Conservation (phyloP, 2,888 invertebrate species). For the Serrognathus titanus region DNA sequence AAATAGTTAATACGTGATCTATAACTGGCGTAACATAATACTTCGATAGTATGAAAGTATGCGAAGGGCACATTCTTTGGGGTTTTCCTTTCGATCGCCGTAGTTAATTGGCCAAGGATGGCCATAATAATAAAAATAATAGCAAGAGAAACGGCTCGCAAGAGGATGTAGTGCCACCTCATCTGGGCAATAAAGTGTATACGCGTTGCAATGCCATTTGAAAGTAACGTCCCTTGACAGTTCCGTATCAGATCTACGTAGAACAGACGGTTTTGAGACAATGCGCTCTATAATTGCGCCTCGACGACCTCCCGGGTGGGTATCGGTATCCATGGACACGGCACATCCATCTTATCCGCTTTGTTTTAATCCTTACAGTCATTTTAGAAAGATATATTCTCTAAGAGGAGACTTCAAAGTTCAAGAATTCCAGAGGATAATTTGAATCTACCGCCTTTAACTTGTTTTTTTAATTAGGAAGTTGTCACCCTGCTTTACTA, state of each 20-base stretch:
- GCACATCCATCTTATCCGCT: not conserved
- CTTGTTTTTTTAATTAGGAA: no score
- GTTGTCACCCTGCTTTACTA: no score
- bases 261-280: conserved; percentile 7
- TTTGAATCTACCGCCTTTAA: no score
- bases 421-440: no score
- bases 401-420: no score
- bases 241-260: conserved; percentile 8
- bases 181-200: not conserved
- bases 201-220: conserved; percentile 7
- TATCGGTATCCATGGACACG: conserved; percentile 3
- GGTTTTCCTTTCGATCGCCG: not conserved
- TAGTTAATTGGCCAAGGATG: not conserved
- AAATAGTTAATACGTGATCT: no score
- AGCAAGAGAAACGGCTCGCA: not conserved
- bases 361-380: no score
- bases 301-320: not conserved
- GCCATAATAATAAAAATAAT: not conserved
- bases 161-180: not conserved
- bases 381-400: no score
- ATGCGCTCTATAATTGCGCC: conserved; percentile 4
- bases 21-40: no score
- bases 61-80: not conserved
- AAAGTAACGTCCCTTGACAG: conserved; percentile 5
- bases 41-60: not conserved